A percentile compares a stretch with the other conserved stretches of the same genome.
Evolutionary conservation across 2,888 invertebrate genomes (phyloP).

Genomic region (Leistus spinibarbis): DNA sequence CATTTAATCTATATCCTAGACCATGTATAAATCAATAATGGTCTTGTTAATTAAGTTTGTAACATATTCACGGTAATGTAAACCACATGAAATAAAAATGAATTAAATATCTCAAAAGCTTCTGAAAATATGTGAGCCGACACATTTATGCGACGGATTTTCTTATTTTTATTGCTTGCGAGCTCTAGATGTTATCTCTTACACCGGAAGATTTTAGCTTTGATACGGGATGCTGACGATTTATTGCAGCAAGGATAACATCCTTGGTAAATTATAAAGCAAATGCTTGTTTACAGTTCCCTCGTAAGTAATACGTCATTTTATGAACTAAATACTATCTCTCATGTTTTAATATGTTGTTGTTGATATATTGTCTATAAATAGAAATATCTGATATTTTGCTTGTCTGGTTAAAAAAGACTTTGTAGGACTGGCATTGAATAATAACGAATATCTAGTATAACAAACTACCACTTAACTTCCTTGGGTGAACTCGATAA

Average conservation of each 20-base stretch:
- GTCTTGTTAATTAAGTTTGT: constrained; percentile 22
- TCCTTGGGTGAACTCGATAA: no score
- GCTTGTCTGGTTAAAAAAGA: not conserved
- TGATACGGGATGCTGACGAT: not conserved
- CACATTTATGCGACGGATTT: not conserved
- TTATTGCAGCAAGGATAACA: not conserved
- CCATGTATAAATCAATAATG: constrained; percentile 27
- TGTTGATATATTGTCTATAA: not conserved
- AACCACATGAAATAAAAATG: no score
- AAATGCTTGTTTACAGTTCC: not conserved
- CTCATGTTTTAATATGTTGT: not conserved
- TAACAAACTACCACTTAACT: no score
- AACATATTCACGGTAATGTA: not conserved
- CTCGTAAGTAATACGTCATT: not conserved
- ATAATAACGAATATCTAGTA: no score
- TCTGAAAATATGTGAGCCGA: not conserved
- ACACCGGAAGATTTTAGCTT: not conserved
- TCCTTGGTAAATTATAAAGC: not conserved
- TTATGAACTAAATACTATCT: not conserved
- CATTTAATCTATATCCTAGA: constrained; percentile 13
- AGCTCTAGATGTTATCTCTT: not conserved
- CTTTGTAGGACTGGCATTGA: no score
- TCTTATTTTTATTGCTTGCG: not conserved
- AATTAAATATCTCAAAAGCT: no score
- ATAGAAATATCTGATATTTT: not conserved